Percentiles rank a stretch among this genome's conserved stretches.
Conservation (phyloP, 1,140 invertebrate species). For the Frieseomelitta varia region DNA sequence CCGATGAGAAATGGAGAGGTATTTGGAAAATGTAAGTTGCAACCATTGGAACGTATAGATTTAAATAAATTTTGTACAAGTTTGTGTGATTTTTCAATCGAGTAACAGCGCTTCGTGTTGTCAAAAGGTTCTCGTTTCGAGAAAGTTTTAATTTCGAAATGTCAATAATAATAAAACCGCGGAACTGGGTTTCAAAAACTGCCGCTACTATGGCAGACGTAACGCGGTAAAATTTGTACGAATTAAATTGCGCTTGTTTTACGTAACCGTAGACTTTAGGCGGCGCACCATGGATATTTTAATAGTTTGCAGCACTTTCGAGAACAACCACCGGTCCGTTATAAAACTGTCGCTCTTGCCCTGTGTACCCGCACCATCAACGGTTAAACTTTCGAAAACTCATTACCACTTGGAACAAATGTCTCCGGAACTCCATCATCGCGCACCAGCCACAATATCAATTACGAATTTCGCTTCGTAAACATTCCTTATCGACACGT, state of each 20-base stretch:
- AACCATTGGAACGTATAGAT: background rate
- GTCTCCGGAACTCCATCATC: background rate
- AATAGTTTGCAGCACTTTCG: background rate
- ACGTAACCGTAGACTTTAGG: background rate
- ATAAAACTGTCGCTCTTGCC: slow-evolving; percentile 12
- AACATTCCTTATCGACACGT: background rate
- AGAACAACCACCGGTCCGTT: background rate
- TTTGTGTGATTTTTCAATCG: too few species aligned
- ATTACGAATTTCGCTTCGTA: background rate
- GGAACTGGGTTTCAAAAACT: background rate
- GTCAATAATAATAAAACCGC: background rate
- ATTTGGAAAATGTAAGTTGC: background rate
- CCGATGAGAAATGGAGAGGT: background rate
- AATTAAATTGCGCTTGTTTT: background rate
- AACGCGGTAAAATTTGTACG: background rate
- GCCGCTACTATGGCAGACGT: too few species aligned
- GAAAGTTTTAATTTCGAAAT: background rate
- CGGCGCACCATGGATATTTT: background rate
- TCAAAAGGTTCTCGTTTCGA: too few species aligned
- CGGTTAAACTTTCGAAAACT: background rate
- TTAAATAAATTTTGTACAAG: background rate
- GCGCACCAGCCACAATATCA: background rate
- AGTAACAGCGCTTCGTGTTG: too few species aligned
- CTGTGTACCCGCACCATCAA: background rate
- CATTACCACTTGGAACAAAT: background rate